Base-by-base conservation (phyloP, 1,140 invertebrate genomes). In the Rhopalosiphum maidis region DNA sequence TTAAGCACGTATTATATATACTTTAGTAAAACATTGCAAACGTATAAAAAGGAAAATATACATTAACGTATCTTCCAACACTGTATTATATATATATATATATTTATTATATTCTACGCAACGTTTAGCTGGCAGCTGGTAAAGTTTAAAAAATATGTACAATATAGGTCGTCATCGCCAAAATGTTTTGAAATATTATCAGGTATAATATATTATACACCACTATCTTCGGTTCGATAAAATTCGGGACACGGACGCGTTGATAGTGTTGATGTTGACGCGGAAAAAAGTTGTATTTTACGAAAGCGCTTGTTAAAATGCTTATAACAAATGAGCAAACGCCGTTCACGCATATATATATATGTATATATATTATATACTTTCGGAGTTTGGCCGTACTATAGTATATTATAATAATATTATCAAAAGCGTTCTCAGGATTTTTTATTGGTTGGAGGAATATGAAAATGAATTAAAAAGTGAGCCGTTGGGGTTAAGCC, bases 141-240 rank as follows among this genome's bases (percentile, higher is more conserved):
- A n/a, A 35, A n/a, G 4, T 35, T 77, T 30, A n/a, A n/a, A 68
- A n/a, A n/a, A n/a, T n/a, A 30, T 37, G 1, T 41, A 83, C 23
- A 37, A 7, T 18, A 83, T 22, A 30, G 82, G 82, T 83, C 23
- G 83, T 85, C 22, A 37, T 83, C 23, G 83, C 22, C 41, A 85
- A 85, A 85, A 85, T 41, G 83, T 85, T 85, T 85, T 41, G 83
- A 43, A 37, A 25, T 85, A 85, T 43, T 30, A 77, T 77, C 60
- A 77, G n/a, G 30, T 43, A 43, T 15, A 68, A n/a, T 77, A n/a
- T 35, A 77, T 77, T n/a, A 77, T 77, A n/a, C 15, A 68, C 30
- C 55, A 9, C 15, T 3, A n/a, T 77, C 4, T 77, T 77, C 7
- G 54, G 54, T 54, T 54, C 30, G 60, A 77, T 77, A 77, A 77